Evolutionary conservation across 2,113 vertebrate species (phyloP).

Genomic region (Silurus meridionalis): DNA sequence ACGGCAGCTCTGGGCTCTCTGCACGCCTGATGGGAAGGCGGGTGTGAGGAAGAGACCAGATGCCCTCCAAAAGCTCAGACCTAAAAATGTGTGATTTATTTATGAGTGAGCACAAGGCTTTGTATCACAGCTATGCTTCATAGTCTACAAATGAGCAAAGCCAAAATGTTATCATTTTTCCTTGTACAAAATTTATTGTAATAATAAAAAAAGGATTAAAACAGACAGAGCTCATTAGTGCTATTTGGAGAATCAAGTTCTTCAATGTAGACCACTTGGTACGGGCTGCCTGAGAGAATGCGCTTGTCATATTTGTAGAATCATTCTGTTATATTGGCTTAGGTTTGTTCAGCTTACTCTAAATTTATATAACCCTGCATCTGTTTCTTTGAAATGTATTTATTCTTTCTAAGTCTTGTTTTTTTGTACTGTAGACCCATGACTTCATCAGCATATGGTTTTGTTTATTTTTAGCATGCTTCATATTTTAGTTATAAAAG

Average conservation of each 20-base stretch:
- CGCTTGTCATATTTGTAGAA: background rate
- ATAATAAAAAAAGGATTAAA: background rate
- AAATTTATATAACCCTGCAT: background rate
- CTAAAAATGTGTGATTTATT: slow-evolving; percentile 58
- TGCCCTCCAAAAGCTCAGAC: slow-evolving; percentile 39
- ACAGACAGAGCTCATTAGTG: background rate
- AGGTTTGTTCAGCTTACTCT: background rate
- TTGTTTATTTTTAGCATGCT: slow-evolving; percentile 67
- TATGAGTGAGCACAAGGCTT: slow-evolving; percentile 50
- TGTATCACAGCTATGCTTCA: slow-evolving; percentile 47
- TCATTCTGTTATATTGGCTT: background rate
- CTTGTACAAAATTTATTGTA: background rate
- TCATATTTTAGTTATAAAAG: slow-evolving; percentile 64
- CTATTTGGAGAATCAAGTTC: background rate
- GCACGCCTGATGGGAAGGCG: slow-evolving; percentile 56
- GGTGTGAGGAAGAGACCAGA: slow-evolving; percentile 51
- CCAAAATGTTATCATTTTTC: background rate
- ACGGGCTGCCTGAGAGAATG: background rate
- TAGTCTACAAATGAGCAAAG: slow-evolving; percentile 20
- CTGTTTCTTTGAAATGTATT: slow-evolving; percentile 37
- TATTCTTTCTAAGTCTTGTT: slow-evolving; percentile 37
- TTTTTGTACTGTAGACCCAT: slow-evolving; percentile 49
- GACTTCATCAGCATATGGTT: slow-evolving; percentile 58
- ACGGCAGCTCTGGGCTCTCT: slow-evolving; percentile 64
- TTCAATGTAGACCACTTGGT: background rate